Evolutionary conservation across 2,797 vertebrate genomes (phyloP), one percentile per base, ranked within the genome.

Genomic region (Nasua narica): DNA sequence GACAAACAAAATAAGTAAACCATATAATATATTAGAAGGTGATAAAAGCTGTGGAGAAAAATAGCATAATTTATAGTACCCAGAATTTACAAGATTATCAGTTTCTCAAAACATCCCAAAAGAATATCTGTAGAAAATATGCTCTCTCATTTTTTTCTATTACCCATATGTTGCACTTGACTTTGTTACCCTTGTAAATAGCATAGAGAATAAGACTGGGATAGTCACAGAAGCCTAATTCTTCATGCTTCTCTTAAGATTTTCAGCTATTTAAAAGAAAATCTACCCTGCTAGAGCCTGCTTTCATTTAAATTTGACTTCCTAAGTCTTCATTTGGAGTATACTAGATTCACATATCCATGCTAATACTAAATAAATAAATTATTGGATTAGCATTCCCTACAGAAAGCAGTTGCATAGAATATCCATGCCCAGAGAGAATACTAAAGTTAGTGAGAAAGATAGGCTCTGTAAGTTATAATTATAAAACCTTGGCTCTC

Each of bases 191-290:
- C 12, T 88, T 88, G 4, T 54, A 84, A 50, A 40, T 76, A 48
- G 32, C 46, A 40, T 15, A 76, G 56, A 54, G 19, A 84, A n/a
- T 27, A 35, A 91, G 62, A 85, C 58, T 70, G 13, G 65, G 29
- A 85, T 82, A 82, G 29, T 65, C 37, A 48, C 46, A 84, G 13
- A n/a, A 52, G 35, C 12, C 14, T 77, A 72, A 74, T 90, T 88
- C 60, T 90, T 88, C 70, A 21, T 83, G n/a, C n/a, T 90, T 92
- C 43, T 93, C 7, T 81, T 86, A 86, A 92, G 65, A 46, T 48
- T 84, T 93, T 83, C 43, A 69, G 43, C 14, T 60, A 11, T 62
- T 96, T 54, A 60, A 77, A 94, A 96, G 43, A 70, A 96, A 85
- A 95, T 60, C 72, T 87, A 84, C 27, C 62, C n/a, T 70, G 16